A percentile compares a stretch with the other conserved stretches of the same genome.
Evolutionary conservation across 2,113 vertebrate genomes (phyloP).

Genomic region (Nipponia nippon): DNA sequence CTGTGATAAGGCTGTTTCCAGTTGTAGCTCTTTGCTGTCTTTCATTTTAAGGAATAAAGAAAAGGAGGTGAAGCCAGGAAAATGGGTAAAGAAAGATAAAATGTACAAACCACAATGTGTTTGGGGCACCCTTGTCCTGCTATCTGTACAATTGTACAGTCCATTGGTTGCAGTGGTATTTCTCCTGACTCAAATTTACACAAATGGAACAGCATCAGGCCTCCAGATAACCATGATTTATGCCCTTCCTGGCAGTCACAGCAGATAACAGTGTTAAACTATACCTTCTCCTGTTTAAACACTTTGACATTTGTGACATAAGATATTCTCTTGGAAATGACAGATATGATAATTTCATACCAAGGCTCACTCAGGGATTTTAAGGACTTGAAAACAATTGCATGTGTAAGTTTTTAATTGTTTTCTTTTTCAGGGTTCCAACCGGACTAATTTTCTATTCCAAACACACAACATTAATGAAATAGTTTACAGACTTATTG

Average conservation of each 20-base stretch:
- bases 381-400: background rate
- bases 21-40: background rate
- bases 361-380: background rate
- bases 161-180: background rate
- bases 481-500: background rate
- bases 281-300: background rate
- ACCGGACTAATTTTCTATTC: background rate
- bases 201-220: background rate
- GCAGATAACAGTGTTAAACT: background rate
- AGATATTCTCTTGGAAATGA: background rate
- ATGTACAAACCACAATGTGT: background rate
- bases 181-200: background rate
- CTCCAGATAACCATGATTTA: constrained; percentile 21
- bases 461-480: background rate
- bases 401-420: background rate
- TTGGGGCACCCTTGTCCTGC: background rate
- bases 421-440: background rate
- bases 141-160: background rate
- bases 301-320: background rate
- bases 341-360: background rate
- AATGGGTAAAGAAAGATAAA: background rate
- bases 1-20: constrained; percentile 1
- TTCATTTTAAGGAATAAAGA: background rate
- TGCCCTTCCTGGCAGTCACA: background rate
- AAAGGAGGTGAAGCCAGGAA: background rate